Conservation (phyloP, 2,113 vertebrate genomes). For the Todiramphus saurophagus region DNA sequence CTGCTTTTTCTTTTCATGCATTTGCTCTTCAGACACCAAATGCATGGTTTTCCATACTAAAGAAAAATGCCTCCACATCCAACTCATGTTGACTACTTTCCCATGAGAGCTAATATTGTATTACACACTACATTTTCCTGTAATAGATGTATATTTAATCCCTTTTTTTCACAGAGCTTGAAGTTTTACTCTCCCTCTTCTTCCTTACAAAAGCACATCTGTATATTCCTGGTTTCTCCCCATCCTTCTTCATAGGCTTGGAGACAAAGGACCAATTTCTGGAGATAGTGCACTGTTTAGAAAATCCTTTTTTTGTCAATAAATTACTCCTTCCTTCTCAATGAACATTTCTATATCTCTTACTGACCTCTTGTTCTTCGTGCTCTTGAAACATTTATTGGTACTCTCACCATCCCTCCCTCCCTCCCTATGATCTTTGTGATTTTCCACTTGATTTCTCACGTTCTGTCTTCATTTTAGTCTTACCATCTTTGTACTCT, state of each 20-base stretch:
- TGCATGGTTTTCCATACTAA: not conserved
- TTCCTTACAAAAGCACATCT: not conserved
- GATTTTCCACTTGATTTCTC: slow-evolving; percentile 6
- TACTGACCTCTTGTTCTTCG: not conserved
- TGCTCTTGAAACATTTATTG: slow-evolving; percentile 17
- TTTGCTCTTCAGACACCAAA: not conserved
- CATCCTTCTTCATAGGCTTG: not conserved
- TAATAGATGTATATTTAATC: not conserved
- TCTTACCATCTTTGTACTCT: not conserved
- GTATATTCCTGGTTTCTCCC: not conserved
- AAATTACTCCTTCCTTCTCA: not conserved
- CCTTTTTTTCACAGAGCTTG: not conserved
- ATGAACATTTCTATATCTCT: not conserved
- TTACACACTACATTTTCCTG: not conserved
- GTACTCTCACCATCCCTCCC: not conserved
- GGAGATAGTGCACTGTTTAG: not conserved
- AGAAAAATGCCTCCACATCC: not conserved
- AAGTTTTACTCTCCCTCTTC: not conserved
- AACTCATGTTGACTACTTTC: not conserved
- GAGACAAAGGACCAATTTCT: not conserved
- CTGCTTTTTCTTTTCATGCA: not conserved
- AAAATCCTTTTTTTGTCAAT: not conserved
- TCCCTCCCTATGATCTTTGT: not conserved
- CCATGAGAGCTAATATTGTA: not conserved
- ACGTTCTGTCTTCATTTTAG: not conserved